Percentiles rank a stretch among this genome's conserved stretches.
Evolutionary conservation across 2,113 vertebrate species (phyloP).

Genomic region (Machaerirhynchus nigripectus): DNA sequence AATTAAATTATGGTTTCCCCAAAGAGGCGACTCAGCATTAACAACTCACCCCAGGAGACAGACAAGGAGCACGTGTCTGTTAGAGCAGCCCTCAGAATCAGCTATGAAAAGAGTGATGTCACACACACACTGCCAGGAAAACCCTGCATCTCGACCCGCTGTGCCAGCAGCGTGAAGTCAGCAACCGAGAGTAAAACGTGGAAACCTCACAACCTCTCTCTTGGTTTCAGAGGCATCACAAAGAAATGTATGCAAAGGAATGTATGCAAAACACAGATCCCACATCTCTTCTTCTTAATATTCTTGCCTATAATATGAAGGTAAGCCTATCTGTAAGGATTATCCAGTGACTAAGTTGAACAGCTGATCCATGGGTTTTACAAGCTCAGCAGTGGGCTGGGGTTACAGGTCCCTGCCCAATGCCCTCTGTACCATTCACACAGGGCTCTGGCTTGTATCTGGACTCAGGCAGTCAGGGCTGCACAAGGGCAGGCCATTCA

Average conservation of each 20-base stretch:
- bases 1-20: background rate
- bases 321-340: background rate
- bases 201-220: background rate
- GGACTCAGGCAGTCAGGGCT: background rate
- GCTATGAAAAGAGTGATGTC: background rate
- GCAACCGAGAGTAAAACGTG: background rate
- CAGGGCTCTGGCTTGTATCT: background rate
- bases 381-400: background rate
- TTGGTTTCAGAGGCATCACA: background rate
- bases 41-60: background rate
- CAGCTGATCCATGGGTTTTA: background rate
- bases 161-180: background rate
- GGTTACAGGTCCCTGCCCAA: background rate
- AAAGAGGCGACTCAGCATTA: background rate
- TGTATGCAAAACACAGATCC: background rate
- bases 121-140: background rate
- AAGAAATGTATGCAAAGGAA: background rate
- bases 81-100: background rate
- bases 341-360: background rate
- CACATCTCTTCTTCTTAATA: background rate
- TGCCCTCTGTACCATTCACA: background rate
- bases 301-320: background rate
- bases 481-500: conserved; percentile 9
- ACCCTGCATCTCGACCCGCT: rapidly evolving
- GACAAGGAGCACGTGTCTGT: rapidly evolving